Base-by-base conservation (phyloP, 2,888 invertebrate genomes). In the Acronicta psi region DNA sequence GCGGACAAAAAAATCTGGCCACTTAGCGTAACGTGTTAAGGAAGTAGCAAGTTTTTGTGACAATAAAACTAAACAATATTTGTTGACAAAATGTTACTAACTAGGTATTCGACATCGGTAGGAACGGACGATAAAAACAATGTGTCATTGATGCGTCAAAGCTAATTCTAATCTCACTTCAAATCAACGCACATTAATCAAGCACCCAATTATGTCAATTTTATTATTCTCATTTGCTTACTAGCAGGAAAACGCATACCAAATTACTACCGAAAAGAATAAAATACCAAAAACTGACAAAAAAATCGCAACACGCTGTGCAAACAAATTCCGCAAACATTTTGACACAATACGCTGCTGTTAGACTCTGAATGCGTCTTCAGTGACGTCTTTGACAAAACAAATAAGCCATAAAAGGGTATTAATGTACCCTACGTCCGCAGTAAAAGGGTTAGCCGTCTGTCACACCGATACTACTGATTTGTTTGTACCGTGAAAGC, bases 251-350 rank as follows among this genome's bases (percentile, higher is more conserved):
- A 67, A 40, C 40, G 13, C 23, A 34, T n/a, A 55, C 29, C 11
- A 50, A 29, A 17, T 25, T 37, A 9, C 14, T 23, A 18, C 11
- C 10, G 20, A 56, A n/a, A 1, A 29, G 16, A 1, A 46, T 9
- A 34, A 10, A 51, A 49, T 34, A 0, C 4, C 2, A 17, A 50
- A 47, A 50, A 37, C 10, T 0, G 0, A 16, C 59, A 64, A 73
- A 80, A 69, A 71, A 77, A 47, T 29, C 4, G 42, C 68, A 59
- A 59, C 90, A 81, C 74, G 85, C 90, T 88, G 89, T 46, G 87
- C 67, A 63, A 62, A 80, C 81, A 82, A 85, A 88, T 81, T 81
- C 69, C 75, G 57, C 81, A 85, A 88, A 89, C 82, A 86, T 85
- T 87, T 81, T 84, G 82, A 84, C 81, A 84, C 81, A 85, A 86